A percentile compares a stretch with the other conserved stretches of the same genome.
These are phyloP conservation scores for Scaptomyza flava DNA, from an alignment of 2,888 invertebrate genomes.

Conservation along the genomic window DNA sequence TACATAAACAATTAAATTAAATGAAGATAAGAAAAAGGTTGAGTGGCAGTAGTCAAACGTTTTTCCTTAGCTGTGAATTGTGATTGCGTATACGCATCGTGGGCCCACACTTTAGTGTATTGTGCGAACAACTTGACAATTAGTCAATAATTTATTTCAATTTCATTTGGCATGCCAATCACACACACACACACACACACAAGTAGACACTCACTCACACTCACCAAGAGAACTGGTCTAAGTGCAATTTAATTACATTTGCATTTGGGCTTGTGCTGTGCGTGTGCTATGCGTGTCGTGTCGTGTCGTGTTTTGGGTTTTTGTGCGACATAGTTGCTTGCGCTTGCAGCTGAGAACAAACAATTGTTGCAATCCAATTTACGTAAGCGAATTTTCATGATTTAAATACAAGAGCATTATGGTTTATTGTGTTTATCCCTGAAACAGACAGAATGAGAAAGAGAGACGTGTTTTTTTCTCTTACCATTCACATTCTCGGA, in stretches of 20 bases:
- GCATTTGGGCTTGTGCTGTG: constrained; percentile 27
- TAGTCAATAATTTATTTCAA: constrained; percentile 83
- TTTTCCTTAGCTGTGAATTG: constrained; percentile 59
- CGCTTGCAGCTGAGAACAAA: constrained; percentile 53
- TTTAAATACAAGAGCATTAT: constrained; percentile 74
- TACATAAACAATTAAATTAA: constrained; percentile 69
- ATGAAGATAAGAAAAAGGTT: constrained; percentile 44
- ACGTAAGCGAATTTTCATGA: constrained; percentile 76
- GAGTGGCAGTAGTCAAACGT: constrained; percentile 16
- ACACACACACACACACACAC: constrained; percentile 45
- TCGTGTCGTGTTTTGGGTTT: constrained; percentile 44
- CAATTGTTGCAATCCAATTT: constrained; percentile 75
- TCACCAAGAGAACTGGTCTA: constrained; percentile 35
- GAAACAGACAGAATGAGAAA: neutral
- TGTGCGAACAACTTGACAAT: constrained; percentile 75
- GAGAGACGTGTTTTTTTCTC: neutral
- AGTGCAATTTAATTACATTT: constrained; percentile 76
- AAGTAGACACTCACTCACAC: constrained; percentile 2
- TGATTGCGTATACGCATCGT: constrained; percentile 53
- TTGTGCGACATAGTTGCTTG: constrained; percentile 62
- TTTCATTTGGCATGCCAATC: constrained; percentile 76
- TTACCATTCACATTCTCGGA: constrained; percentile 43
- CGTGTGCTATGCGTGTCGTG: neutral
- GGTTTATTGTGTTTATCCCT: constrained; percentile 38
- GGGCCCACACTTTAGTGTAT: constrained; percentile 20